These are phyloP conservation scores for Puntigrus tetrazona DNA, from an alignment of 2,113 vertebrate species.

Conservation along the genomic window DNA sequence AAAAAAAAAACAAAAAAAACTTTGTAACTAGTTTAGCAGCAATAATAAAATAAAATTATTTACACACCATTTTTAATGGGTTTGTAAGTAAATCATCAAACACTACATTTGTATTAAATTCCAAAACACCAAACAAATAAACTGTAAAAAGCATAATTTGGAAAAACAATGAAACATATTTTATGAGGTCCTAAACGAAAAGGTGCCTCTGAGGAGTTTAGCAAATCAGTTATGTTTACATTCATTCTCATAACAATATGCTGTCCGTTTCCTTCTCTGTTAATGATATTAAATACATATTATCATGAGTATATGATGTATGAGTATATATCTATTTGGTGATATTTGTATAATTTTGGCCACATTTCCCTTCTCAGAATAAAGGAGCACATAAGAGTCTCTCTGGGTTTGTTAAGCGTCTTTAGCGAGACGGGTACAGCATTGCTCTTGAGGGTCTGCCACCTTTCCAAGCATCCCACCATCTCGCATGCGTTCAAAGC, in stretches of 20 bases:
- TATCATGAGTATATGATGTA: not conserved
- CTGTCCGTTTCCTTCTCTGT: not conserved
- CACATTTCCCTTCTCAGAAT: not conserved
- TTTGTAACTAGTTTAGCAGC: not conserved
- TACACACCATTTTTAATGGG: not conserved
- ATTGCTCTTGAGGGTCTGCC: not conserved
- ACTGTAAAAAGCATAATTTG: too few species aligned
- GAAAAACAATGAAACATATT: not conserved
- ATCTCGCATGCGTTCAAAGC: not conserved
- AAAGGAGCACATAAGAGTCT: not conserved
- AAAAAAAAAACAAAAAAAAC: too few species aligned
- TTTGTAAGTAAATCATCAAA: not conserved
- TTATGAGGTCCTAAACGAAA: not conserved
- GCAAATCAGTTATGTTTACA: not conserved
- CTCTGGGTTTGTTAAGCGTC: not conserved
- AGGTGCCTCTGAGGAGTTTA: not conserved
- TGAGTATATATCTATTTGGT: not conserved
- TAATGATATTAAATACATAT: not conserved
- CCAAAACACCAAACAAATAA: not conserved
- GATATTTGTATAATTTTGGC: not conserved
- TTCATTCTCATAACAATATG: not conserved
- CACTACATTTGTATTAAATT: not conserved
- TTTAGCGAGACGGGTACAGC: not conserved
- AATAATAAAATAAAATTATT: not conserved
- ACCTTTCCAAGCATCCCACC: not conserved